Conservation (phyloP, 2,888 invertebrate genomes). For the Dryobotodes eremita region DNA sequence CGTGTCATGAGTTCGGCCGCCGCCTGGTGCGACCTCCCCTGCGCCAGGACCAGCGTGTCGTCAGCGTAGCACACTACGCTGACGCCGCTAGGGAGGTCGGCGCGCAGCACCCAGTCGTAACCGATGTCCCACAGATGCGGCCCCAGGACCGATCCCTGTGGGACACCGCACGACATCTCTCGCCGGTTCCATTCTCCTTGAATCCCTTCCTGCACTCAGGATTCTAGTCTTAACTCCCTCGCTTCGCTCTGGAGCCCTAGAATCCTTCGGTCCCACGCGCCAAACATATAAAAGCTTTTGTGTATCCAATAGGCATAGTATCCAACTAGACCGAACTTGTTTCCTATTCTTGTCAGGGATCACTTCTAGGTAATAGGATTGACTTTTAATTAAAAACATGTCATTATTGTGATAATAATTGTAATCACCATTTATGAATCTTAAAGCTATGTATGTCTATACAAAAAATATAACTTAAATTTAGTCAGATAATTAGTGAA, state of each 20-base stretch:
- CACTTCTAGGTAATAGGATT: not conserved
- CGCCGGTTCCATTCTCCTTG: no score
- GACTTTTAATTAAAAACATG: constrained; percentile 45
- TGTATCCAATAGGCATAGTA: no score
- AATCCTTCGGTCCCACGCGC: not conserved
- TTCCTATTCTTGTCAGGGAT: not conserved
- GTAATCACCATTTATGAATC: constrained; percentile 85
- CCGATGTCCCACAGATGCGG: no score
- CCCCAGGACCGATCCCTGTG: no score
- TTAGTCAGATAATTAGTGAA: constrained; percentile 90
- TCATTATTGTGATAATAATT: constrained; percentile 84
- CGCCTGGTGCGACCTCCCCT: no score
- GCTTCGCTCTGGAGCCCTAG: not conserved
- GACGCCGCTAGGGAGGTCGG: no score
- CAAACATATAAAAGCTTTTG: no score
- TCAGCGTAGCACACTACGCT: no score
- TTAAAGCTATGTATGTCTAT: constrained; percentile 88
- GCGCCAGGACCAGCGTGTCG: no score
- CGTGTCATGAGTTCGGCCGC: no score
- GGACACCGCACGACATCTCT: no score
- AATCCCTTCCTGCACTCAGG: not conserved
- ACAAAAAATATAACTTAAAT: constrained; percentile 90
- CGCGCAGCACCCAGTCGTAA: no score
- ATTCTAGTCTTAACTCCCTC: not conserved
- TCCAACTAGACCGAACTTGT: not conserved